Base-by-base conservation (phyloP, 2,888 invertebrate genomes). In the Apamea crenata region DNA sequence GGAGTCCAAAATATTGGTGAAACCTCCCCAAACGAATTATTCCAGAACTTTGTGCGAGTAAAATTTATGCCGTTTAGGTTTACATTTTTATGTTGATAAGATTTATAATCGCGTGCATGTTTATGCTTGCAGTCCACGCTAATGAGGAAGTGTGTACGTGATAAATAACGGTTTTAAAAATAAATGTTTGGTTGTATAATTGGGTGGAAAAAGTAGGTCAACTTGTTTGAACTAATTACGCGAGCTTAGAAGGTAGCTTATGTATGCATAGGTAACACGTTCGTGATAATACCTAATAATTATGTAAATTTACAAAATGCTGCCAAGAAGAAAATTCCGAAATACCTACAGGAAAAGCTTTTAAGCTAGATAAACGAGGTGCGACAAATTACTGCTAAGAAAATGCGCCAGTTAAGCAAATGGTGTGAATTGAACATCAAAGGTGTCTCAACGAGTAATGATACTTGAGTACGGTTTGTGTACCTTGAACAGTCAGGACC, bases 1-100 rank as follows among this genome's bases (percentile, higher is more conserved):
- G 83, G 89, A 91, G 88, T 86, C 87, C 84, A 84, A 88, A 91
- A 92, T 93, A 95, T 96, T 95, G 92, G 93, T 90, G 91, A 90
- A 89, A 90, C 89, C 91, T 91, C 85, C 87, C 89, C 81, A 88
- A 90, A 88, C 87, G 86, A 90, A 90, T 87, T 90, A 89, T 82
- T 83, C 72, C 79, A 78, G 87, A 90, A 91, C 87, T 90, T 91
- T 88, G 81, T 77, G 74, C 59, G 56, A 40, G 32, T 68, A 29
- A 68, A 80, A 79, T 74, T 69, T 70, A 80, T 50, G 29, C 80
- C 10, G 77, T 84, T 89, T 56, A 14, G 12, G 29, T 21, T 53
- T 53, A 73, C 83, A 78, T 79, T 71, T 44, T 61, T 61, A 67
- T 59, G 56, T 25, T 6, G 7, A 56, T 80, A 82, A 68, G 78